Base-by-base conservation (phyloP, 2,888 invertebrate species). In the Trichopria drosophilae region DNA sequence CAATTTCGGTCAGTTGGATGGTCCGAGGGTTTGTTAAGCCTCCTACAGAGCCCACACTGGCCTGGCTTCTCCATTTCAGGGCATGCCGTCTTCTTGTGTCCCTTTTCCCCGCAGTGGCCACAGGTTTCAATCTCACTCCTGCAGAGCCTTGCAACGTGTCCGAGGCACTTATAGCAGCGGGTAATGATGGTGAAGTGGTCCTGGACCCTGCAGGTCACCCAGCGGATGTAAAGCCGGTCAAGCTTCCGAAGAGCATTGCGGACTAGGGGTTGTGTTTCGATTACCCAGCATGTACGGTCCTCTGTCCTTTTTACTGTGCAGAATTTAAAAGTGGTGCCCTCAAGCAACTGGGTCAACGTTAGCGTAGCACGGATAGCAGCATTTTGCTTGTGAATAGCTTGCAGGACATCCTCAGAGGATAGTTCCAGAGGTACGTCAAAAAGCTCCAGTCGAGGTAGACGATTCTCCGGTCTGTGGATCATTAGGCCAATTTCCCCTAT, bases 141-240 rank as follows among this genome's bases (percentile, higher is more conserved):
- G 12, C 45, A 51, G 34, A 36, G 16, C 19, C 36, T 18, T 15
- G 42, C 9, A 1, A 29, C 22, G 36, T 59, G 56, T 0, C 54
- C 50, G n/a, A n/a, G n/a, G n/a, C n/a, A n/a, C n/a, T n/a, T n/a
- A n/a, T n/a, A n/a, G n/a, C n/a, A n/a, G n/a, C n/a, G n/a, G n/a
- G n/a, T n/a, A 2, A 51, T 40, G 1, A 46, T 28, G 0, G 20
- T 32, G 3, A 51, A n/a, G 16, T 18, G 49, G 43, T 59, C 53
- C 1, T 16, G 18, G 2, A 53, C 31, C 22, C 42, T 31, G 32
- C 50, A 52, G 15, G 36, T 36, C 6, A 15, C 24, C 51, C 51
- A 55, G 2, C 37, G 48, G 3, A 57, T 18, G 26, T 20, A 52
- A 1, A 56, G 28, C 22, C 35, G 35, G 4, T 7, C 6, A 6